Evolutionary conservation across 2,113 vertebrate species (phyloP), one percentile per base, ranked within the genome.

Genomic region (Bufo gargarizans): DNA sequence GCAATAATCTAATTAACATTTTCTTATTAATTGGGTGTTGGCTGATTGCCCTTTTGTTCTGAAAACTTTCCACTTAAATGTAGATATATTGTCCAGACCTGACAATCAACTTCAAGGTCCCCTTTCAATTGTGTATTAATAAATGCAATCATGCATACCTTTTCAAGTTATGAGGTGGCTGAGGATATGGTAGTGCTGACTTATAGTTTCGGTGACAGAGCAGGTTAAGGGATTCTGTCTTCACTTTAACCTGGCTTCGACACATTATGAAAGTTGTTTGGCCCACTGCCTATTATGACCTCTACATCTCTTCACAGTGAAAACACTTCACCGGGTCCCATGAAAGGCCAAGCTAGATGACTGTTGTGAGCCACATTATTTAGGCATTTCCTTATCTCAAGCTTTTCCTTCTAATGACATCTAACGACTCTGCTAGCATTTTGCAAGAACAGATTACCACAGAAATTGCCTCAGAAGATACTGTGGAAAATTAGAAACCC

Each of bases 281-380:
- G 92, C 92, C 90, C 89, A 81, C 17, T 92, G 91, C 92, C 92
- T 92, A 89, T 85, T 71, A 82, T 91, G 92, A 93, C 94, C 93
- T 94, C 90, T 91, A 92, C 92, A 93, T 94, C 93, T 94, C 91
- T 93, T 91, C 88, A 11, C 89, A 93, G 92, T 96, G 95, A 94
- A 95, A 94, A 95, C 94, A 95, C 95, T 94, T 93, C 90, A 90
- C 91, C 93, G 93, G 91, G 93, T 93, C 92, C 92, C 93, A 95
- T 90, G 90, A 95, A 91, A 94, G 95, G 95, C 94, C 93, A 89
- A 86, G 85, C 89, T 90, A 92, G 95, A 96, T 96, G 95, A 95
- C 95, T 78, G 16, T 79, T 84, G 87, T 77, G 81, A 89, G 82
- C 71, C 81, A 89, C 50, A 61, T 82, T 78, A 71, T 78, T 22